Conservation (phyloP, 2,888 invertebrate species). For the Lasius platythorax region DNA sequence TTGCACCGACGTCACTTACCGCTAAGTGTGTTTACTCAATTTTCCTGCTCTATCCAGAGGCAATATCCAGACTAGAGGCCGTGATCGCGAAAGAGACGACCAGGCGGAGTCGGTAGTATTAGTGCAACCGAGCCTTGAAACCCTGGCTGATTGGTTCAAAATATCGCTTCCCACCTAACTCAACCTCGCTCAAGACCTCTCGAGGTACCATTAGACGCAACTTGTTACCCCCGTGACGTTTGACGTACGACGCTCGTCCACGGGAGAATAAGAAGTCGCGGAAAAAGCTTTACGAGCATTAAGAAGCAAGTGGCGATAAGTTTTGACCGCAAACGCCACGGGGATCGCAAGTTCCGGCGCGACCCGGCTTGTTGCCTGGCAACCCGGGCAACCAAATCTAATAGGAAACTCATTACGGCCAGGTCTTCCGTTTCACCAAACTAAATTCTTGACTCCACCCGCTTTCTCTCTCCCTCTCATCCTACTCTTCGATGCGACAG, state of each 20-base stretch:
- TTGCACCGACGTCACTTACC: constrained; percentile 49
- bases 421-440: constrained; percentile 81
- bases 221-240: constrained; percentile 34
- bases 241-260: constrained; percentile 30
- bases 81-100: neutral
- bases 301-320: constrained; percentile 38
- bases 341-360: constrained; percentile 78
- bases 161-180: neutral
- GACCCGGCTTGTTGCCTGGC: constrained; percentile 76
- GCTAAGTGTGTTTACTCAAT: constrained; percentile 53
- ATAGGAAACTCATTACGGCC: constrained; percentile 85
- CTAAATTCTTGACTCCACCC: constrained; percentile 80
- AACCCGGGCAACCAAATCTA: constrained; percentile 82
- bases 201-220: constrained; percentile 9
- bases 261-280: constrained; percentile 29
- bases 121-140: neutral
- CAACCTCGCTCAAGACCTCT: neutral
- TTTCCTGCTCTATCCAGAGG: constrained; percentile 24
- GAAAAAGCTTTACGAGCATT: constrained; percentile 42
- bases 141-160: constrained; percentile 7
- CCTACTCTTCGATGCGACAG: constrained; percentile 2
- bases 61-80: neutral
- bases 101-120: neutral
- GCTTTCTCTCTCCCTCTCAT: constrained; percentile 52
- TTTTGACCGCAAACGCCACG: constrained; percentile 42